Conservation (phyloP, 2,797 vertebrate genomes). For the Cheirogaleus major region DNA sequence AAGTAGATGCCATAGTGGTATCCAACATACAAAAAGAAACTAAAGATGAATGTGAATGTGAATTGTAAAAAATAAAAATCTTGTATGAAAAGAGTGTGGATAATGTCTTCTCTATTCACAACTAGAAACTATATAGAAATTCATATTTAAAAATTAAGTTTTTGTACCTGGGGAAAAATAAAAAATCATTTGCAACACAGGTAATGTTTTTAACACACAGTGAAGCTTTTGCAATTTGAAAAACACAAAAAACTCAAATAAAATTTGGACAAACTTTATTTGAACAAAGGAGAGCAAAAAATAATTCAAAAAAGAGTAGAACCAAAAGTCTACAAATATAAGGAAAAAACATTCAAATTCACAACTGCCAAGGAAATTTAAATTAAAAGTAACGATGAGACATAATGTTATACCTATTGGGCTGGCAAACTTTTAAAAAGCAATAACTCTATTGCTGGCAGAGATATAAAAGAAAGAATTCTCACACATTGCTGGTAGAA, state of each 20-base stretch:
- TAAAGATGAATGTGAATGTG: neutral
- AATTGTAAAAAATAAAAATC: neutral
- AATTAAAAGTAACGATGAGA: slow-evolving; percentile 1
- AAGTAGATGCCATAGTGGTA: neutral
- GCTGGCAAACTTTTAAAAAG: slow-evolving; percentile 8
- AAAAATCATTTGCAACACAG: neutral
- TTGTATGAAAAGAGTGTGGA: neutral
- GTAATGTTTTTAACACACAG: neutral
- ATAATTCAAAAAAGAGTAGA: neutral
- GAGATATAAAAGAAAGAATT: neutral
- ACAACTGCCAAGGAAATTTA: neutral
- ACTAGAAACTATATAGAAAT: neutral
- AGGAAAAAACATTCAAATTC: neutral
- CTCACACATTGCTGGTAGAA: neutral
- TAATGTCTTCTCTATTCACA: neutral
- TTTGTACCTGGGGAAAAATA: neutral
- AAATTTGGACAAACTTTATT: neutral
- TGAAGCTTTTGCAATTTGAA: neutral
- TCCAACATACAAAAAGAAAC: neutral
- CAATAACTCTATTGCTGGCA: slow-evolving; percentile 4
- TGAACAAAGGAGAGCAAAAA: neutral
- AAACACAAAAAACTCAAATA: neutral
- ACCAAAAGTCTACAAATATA: neutral
- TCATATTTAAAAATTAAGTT: neutral
- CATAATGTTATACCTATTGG: neutral